A percentile compares a stretch with the other conserved stretches of the same genome.
Conservation (phyloP, 2,113 vertebrate species). For the Seriola aureovittata region DNA sequence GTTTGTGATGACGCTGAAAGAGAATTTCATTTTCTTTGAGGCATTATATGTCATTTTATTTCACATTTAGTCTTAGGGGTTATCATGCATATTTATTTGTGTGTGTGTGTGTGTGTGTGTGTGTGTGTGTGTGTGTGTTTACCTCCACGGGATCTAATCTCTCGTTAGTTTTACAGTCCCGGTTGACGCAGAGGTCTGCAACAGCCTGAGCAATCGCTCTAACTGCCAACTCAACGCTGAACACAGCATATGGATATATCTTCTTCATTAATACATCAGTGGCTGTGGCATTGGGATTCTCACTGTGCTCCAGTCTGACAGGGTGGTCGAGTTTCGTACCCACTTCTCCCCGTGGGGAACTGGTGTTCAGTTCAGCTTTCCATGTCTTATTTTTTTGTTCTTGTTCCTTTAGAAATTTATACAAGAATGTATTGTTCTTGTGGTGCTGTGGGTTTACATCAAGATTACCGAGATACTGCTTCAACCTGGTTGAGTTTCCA, state of each 20-base stretch:
- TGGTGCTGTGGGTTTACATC: slow-evolving; percentile 29
- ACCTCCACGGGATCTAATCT: slow-evolving; percentile 69
- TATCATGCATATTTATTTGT: neutral
- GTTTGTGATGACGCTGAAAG: slow-evolving; percentile 13
- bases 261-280: neutral
- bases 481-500: slow-evolving; percentile 80
- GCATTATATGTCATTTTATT: neutral
- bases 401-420: slow-evolving; percentile 69
- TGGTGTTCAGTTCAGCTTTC: too few relatives aligned
- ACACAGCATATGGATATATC: slow-evolving; percentile 61
- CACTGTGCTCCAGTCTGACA: too few relatives aligned
- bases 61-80: neutral
- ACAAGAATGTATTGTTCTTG: slow-evolving; percentile 81
- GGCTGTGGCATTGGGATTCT: neutral
- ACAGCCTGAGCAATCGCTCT: slow-evolving; percentile 82
- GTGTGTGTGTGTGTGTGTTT: slow-evolving; percentile 24
- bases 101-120: slow-evolving; percentile 15
- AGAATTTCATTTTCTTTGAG: neutral
- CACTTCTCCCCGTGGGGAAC: too few relatives aligned
- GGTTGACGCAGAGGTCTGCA: slow-evolving; percentile 78
- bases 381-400: neutral
- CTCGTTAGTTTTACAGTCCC: slow-evolving; percentile 76
- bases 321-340: too few relatives aligned
- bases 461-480: slow-evolving; percentile 82
- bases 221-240: slow-evolving; percentile 74